Evolutionary conservation across 1,140 invertebrate species (phyloP).

Genomic region (Uloborus diversus): DNA sequence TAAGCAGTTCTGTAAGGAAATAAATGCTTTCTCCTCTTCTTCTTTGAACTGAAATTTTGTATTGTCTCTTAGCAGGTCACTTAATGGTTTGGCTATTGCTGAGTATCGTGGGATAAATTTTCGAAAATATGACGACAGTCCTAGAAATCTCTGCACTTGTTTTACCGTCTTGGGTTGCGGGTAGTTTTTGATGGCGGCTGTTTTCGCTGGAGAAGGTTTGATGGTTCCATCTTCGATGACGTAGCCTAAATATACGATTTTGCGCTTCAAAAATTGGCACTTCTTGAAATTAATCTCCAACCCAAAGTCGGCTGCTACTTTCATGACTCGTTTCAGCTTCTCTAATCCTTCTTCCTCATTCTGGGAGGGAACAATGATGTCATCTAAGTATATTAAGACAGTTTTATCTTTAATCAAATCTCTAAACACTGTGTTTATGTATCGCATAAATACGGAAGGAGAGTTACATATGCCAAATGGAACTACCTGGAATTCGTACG

Average conservation of each 20-base stretch:
- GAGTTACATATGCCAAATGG: conserved; percentile 24
- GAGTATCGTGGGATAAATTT: conserved; percentile 62
- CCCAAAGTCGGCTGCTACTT: background rate
- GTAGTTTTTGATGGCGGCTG: conserved; percentile 45
- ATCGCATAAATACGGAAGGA: background rate
- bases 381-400: conserved; percentile 29
- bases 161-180: conserved; percentile 56
- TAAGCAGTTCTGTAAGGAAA: conserved; percentile 11
- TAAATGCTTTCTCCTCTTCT: conserved; percentile 61
- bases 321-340: background rate
- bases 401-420: background rate
- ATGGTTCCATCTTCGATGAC: conserved; percentile 2
- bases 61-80: conserved; percentile 65
- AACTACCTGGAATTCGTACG: conserved; percentile 30
- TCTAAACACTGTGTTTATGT: conserved; percentile 31
- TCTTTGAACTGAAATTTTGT: conserved; percentile 62
- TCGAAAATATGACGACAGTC: conserved; percentile 62
- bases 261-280: conserved; percentile 6
- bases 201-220: background rate
- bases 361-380: conserved; percentile 9
- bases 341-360: background rate
- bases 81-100: conserved; percentile 62
- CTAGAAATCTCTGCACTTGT: conserved; percentile 61
- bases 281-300: conserved; percentile 30
- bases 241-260: conserved; percentile 35